Conservation (phyloP, 2,113 vertebrate genomes). For the Uria aalge region DNA sequence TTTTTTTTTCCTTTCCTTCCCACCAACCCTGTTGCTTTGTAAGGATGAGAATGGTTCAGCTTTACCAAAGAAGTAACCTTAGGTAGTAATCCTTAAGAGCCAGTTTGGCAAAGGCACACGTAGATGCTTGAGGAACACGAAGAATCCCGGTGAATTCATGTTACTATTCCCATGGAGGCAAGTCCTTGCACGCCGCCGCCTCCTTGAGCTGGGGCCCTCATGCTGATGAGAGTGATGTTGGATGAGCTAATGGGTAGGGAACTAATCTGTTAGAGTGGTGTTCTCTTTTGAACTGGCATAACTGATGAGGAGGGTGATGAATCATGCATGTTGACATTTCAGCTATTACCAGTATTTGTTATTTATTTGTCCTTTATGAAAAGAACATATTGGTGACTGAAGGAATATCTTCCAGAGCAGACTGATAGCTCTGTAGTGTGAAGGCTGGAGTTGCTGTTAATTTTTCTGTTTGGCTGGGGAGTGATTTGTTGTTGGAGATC, state of each 20-base stretch:
- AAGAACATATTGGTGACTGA: not conserved
- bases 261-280: not conserved
- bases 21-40: fast-evolving
- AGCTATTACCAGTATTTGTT: not conserved
- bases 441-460: not conserved
- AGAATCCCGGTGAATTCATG: not conserved
- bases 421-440: not conserved
- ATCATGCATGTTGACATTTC: constrained; percentile 39
- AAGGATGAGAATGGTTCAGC: not conserved
- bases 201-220: not conserved
- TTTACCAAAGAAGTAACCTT: not conserved
- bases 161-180: not conserved
- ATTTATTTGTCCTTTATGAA: constrained; percentile 15
- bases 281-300: not conserved
- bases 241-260: not conserved
- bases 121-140: not conserved
- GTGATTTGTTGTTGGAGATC: not conserved
- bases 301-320: not conserved
- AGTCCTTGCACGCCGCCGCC: not conserved
- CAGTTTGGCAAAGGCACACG: not conserved
- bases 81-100: not conserved
- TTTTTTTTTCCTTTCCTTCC: not conserved
- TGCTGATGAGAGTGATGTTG: not conserved
- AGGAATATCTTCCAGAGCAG: not conserved
- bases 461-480: not conserved